Evolutionary conservation across 2,113 vertebrate genomes (phyloP).

Genomic region (Hemichromis elongatus): DNA sequence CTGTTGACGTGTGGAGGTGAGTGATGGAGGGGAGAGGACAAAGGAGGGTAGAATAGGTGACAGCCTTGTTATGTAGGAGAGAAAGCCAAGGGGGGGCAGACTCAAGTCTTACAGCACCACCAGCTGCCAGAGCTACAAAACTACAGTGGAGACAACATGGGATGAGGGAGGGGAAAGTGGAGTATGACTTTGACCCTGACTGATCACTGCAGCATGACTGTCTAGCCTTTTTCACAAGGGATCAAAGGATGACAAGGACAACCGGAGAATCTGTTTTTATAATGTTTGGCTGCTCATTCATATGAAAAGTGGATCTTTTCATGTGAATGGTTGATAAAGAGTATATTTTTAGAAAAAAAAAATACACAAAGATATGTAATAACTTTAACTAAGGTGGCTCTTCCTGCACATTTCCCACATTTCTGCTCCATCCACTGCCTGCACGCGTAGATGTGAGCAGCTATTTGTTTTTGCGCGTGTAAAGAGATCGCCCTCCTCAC

Average conservation of each 20-base stretch:
- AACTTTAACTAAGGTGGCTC: not conserved
- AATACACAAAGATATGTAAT: not conserved
- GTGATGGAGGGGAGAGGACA: conserved; percentile 69
- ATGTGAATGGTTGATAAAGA: not conserved
- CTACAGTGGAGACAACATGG: conserved; percentile 45
- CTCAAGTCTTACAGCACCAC: conserved; percentile 74
- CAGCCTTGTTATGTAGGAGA: conserved; percentile 53
- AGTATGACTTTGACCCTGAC: conserved; percentile 67
- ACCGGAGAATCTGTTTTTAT: conserved; percentile 17
- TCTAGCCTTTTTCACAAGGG: conserved; percentile 63
- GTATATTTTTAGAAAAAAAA: not conserved
- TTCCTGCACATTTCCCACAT: not conserved
- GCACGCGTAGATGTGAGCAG: not conserved
- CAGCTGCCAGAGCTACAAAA: conserved; percentile 58
- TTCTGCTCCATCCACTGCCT: not conserved
- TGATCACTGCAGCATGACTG: conserved; percentile 70
- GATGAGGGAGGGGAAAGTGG: conserved; percentile 14
- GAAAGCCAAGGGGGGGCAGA: conserved; percentile 7
- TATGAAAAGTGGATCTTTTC: conserved; percentile 18
- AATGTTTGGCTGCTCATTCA: conserved; percentile 20
- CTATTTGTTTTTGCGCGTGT: not conserved
- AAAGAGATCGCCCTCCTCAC: not conserved
- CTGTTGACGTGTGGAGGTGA: conserved; percentile 53
- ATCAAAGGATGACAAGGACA: conserved; percentile 64
- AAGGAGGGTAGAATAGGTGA: conserved; percentile 68